phyloP scores from a whole-genome alignment of 35 echinoderm and acorn worm genomes.

The Apostichopus californicus region DNA sequence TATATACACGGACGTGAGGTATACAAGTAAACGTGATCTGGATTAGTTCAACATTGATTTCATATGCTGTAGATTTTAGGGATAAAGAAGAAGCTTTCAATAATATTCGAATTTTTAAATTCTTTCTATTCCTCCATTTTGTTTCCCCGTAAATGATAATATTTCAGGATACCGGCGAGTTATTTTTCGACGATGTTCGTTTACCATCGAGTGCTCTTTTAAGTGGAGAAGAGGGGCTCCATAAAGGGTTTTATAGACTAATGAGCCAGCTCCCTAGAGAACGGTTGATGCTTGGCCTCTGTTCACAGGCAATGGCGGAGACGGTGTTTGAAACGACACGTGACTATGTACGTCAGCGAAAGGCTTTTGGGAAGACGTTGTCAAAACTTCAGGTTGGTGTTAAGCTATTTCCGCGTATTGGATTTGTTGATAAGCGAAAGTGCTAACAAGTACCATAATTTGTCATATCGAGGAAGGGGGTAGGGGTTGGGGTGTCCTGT shows the following conservation, averaged over 20 bases:
- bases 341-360: slow-evolving; percentile 75
- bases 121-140: too few relatives aligned
- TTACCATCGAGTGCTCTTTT: slow-evolving; percentile 67
- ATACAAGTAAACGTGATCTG: too few relatives aligned
- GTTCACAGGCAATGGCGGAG: slow-evolving; percentile 46
- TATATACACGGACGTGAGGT: too few relatives aligned
- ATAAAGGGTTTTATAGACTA: slow-evolving; percentile 78
- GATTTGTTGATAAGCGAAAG: too few relatives aligned
- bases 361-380: slow-evolving; percentile 83
- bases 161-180: slow-evolving; percentile 70
- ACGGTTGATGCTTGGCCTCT: slow-evolving; percentile 57
- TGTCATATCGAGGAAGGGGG: too few relatives aligned
- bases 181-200: slow-evolving; percentile 92
- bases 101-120: too few relatives aligned
- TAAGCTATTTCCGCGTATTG: neutral
- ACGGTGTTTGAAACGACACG: slow-evolving; percentile 83
- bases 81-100: too few relatives aligned
- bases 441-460: neutral
- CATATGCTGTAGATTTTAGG: too few relatives aligned
- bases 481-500: too few relatives aligned
- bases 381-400: slow-evolving; percentile 75
- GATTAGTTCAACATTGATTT: too few relatives aligned
- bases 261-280: slow-evolving; percentile 90
- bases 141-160: too few relatives aligned
- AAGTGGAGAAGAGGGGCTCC: slow-evolving; percentile 46